A percentile compares a stretch with the other conserved stretches of the same genome.
Conservation (phyloP, 2,113 vertebrate species). For the Gasterosteus nipponicus region DNA sequence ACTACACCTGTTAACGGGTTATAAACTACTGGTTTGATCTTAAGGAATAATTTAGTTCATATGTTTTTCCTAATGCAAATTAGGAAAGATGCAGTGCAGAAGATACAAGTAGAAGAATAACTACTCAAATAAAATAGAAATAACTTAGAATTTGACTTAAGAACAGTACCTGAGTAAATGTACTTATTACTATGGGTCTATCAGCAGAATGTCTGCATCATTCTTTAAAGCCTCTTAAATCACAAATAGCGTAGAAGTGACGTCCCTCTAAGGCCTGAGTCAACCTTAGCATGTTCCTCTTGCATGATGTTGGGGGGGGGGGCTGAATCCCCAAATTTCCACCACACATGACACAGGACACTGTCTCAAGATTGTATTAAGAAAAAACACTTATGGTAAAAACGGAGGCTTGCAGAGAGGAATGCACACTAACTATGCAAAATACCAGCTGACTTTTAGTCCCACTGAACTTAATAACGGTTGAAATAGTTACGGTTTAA, state of each 20-base stretch:
- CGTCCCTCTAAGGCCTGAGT: not conserved
- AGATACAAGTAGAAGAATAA: not conserved
- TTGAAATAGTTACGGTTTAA: slow-evolving; percentile 4
- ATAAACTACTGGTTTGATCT: not conserved
- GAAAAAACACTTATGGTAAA: not conserved
- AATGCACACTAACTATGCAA: not conserved
- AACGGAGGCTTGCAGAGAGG: not conserved
- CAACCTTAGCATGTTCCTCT: not conserved
- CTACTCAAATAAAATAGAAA: not conserved
- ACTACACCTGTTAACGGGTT: not conserved
- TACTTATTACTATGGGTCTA: not conserved
- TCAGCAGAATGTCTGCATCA: not conserved
- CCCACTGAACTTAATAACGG: not conserved
- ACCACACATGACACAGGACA: too few relatives aligned
- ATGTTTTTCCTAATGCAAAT: not conserved
- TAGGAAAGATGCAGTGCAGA: not conserved
- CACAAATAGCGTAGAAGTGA: not conserved
- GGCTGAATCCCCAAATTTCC: too few relatives aligned
- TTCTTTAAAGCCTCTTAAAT: not conserved
- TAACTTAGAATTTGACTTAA: not conserved
- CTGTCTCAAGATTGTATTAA: not conserved
- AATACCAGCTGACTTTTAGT: slow-evolving; percentile 5
- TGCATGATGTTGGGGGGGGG: not conserved
- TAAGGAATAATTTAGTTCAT: not conserved
- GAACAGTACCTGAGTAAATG: not conserved